Conservation (phyloP, 2,797 vertebrate species). For the Triplophysa yarkandensis region DNA sequence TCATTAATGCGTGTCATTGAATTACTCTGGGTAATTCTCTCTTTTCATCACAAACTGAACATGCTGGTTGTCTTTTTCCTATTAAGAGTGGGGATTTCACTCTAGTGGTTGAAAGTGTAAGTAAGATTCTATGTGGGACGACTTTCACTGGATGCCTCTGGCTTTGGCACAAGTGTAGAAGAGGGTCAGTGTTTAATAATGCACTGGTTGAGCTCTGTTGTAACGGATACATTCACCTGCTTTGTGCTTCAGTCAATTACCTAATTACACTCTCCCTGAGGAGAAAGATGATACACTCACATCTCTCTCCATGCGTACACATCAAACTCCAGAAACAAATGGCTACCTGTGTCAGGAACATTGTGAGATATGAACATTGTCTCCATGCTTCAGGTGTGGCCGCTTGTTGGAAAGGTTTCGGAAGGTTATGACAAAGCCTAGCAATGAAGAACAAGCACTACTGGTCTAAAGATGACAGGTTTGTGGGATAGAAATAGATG, state of each 20-base stretch:
- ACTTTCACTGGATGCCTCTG: conserved; percentile 68
- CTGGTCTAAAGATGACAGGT: too few relatives aligned
- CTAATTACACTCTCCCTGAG: conserved; percentile 82
- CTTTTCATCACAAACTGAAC: background rate
- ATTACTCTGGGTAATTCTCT: background rate
- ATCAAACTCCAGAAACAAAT: conserved; percentile 65
- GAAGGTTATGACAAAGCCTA: background rate
- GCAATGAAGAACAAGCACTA: too few relatives aligned
- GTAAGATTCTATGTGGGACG: conserved; percentile 67
- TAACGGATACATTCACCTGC: conserved; percentile 84
- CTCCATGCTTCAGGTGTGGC: too few relatives aligned
- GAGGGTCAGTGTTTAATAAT: conserved; percentile 83
- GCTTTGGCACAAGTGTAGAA: conserved; percentile 71
- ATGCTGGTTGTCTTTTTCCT: background rate
- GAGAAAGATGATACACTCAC: conserved; percentile 76
- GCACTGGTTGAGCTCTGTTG: conserved; percentile 77
- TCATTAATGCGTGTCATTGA: background rate
- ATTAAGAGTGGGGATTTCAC: background rate
- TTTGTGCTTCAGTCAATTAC: conserved; percentile 83
- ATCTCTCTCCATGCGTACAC: conserved; percentile 72
- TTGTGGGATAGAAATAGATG: too few relatives aligned
- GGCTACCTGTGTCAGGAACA: conserved; percentile 67
- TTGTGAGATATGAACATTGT: conserved; percentile 63
- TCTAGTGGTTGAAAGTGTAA: conserved; percentile 66
- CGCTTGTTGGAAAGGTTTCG: conserved; percentile 8